Conservation (phyloP, 2,888 invertebrate species). For the Caenorhabditis macrosperma region DNA sequence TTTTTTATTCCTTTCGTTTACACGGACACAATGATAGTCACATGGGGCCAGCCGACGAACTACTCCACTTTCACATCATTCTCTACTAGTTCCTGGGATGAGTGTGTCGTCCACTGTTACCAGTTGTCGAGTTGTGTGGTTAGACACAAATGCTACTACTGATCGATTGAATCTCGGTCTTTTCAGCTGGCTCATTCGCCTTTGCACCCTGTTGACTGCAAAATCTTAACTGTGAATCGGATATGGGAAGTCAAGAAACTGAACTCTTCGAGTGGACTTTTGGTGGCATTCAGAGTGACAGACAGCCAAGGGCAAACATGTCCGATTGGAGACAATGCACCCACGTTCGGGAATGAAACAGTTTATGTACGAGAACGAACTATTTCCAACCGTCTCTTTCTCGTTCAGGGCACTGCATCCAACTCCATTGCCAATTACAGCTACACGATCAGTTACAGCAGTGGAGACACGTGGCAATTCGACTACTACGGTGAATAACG, state of each 20-base stretch:
- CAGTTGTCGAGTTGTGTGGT: conserved; percentile 20
- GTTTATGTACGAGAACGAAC: background rate
- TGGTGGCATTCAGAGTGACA: conserved; percentile 21
- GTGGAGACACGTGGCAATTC: background rate
- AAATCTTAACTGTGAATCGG: background rate
- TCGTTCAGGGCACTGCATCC: background rate
- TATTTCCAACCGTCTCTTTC: background rate
- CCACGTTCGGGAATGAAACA: conserved; percentile 19
- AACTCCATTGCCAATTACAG: background rate
- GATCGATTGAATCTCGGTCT: background rate
- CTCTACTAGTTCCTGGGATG: conserved; percentile 5
- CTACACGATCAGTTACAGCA: conserved; percentile 5
- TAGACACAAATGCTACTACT: background rate
- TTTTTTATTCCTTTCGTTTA: background rate
- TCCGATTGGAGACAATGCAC: conserved; percentile 25
- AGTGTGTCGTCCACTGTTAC: conserved; percentile 21
- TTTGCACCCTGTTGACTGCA: background rate
- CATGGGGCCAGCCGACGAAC: conserved; percentile 19
- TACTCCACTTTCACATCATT: background rate
- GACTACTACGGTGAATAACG: background rate
- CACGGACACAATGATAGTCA: conserved; percentile 19
- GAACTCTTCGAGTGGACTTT: background rate
- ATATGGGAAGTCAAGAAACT: conserved; percentile 18
- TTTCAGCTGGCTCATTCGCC: conserved; percentile 17
- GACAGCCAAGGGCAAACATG: background rate